Evolutionary conservation across 2,888 invertebrate genomes (phyloP).

Genomic region (Polia nebulosa): DNA sequence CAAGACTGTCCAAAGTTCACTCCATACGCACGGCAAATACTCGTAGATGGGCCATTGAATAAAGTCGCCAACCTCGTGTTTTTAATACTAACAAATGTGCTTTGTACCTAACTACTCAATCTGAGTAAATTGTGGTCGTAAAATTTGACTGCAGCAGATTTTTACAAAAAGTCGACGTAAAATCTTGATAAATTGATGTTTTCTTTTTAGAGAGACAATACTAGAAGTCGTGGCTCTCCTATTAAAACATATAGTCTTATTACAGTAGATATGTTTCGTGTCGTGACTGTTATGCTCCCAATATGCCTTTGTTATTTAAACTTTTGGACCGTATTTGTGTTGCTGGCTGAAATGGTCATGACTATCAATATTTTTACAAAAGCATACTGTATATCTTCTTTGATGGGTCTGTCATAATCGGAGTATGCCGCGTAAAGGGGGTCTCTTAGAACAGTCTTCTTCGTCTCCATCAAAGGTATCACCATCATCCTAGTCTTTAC

Average conservation of each 20-base stretch:
- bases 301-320: not conserved
- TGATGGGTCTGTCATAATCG: not conserved
- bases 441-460: not conserved
- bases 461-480: not conserved
- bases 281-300: not conserved
- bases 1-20: constrained; percentile 50
- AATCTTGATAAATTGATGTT: constrained; percentile 23
- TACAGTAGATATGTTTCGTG: not conserved
- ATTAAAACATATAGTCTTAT: constrained; percentile 10
- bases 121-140: constrained; percentile 9
- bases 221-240: not conserved
- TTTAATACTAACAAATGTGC: constrained; percentile 41
- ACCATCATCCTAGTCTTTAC: not conserved
- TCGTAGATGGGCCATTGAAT: constrained; percentile 13
- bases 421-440: too few species aligned
- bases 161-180: not conserved
- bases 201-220: not conserved
- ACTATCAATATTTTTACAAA: not conserved
- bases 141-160: constrained; percentile 1
- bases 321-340: constrained; percentile 9
- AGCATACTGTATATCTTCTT: not conserved
- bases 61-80: constrained; percentile 5
- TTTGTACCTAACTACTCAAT: not conserved
- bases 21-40: constrained; percentile 2
- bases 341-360: not conserved